Evolutionary conservation across 2,888 invertebrate species (phyloP), one percentile per base, ranked within the genome.

Genomic region (Punctoribates punctum): DNA sequence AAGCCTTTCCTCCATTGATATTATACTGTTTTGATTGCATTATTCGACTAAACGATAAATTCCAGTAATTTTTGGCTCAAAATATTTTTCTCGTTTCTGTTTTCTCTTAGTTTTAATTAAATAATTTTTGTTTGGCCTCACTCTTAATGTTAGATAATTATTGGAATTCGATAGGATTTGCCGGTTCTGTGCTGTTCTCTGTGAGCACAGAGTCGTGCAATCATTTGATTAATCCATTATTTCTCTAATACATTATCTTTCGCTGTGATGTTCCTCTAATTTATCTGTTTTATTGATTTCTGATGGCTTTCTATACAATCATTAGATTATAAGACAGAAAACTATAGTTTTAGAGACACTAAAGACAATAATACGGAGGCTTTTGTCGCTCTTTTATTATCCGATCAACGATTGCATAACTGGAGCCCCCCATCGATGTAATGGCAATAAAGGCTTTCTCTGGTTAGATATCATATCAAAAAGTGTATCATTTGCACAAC

Each of bases 251-350:
- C 34, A 62, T 62, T 62, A 62, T 62, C 15, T 27, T 13, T 27
- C 34, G 34, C 34, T 34, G 4, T 34, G 34, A 8, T 34, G 27
- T 65, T 15, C 11, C 9, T 65, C 20, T 65, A 27, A 65, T 65
- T 65, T 38, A 65, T 65, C 65, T 65, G 38, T 34, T 65, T 65
- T 65, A 65, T 65, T 65, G 65, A 65, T 65, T 65, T 65, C 34
- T 65, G 25, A 65, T 65, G 65, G 57, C 57, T 29, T 57, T 57
- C 25, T 29, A 34, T 65, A 65, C 38, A 38, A 65, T 65, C 65
- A 23, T 23, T 60, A 60, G 9, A 65, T 65, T 38, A 65, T 34
- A 17, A 15, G 20, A 23, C 23, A 57, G 25, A 57, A 25, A 34
- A 65, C 17, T 25, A 57, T 25, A 57, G 29, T 20, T 34, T 34